Base-by-base conservation (phyloP, 2,888 invertebrate genomes). In the Quadroppia sp. region DNA sequence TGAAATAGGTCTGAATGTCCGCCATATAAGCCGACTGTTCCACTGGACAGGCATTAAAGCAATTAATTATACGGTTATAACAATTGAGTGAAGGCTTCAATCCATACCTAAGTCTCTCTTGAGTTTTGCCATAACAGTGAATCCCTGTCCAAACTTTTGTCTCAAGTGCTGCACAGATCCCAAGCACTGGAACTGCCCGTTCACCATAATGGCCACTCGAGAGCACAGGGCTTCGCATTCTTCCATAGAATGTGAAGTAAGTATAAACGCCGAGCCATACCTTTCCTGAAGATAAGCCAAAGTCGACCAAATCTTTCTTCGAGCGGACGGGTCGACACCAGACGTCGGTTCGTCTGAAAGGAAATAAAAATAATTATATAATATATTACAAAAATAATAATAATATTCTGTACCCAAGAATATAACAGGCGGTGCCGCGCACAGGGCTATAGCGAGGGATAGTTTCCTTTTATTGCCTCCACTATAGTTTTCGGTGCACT, bases 161-260 rank as follows among this genome's bases (percentile, higher is more conserved):
- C 91, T 91, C 71, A 91, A 84, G 80, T 89, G 88, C 78, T 90
- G 89, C 75, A 89, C 88, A 3, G 89, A 88, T 61, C 90, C 91
- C 56, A 90, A 84, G 78, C 89, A 90, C 79, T 87, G 86, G 80
- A 91, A 88, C 77, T 86, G 85, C 0, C 91, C 92, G 80, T 89
- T 88, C 72, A 90, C 91, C 91, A 92, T 91, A 75, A 92, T 89
- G 50, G 89, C 90, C 79, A 91, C 83, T 7, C 91, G 85, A 1
- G 89, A 89, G 82, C 91, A 92, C 48, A 92, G 84, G 40, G 89
- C 90, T 83, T 91, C 91, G 82, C 91, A 91, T 82, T 92, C 91
- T 82, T 89, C 89, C 90, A 91, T 90, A 82, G 76, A 71, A 50
- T 89, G 89, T 1, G 89, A 89, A 17, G 89, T 87, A 74, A 90